Base-by-base conservation (phyloP, 2,797 vertebrate species). In the Enteromius argenteus region DNA sequence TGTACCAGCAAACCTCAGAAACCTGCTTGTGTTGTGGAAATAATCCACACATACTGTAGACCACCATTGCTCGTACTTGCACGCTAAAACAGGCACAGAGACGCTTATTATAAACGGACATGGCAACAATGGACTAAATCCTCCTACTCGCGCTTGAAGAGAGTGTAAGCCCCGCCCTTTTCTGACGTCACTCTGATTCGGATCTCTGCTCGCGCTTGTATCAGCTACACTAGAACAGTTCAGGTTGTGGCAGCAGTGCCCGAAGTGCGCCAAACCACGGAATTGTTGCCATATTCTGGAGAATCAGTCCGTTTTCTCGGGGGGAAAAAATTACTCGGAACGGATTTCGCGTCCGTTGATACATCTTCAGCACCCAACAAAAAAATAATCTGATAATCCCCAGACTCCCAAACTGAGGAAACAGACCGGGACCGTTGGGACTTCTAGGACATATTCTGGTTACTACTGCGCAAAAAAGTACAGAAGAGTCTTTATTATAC, bases 131-230 rank as follows among this genome's bases (percentile, higher is more conserved):
- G 17, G 30, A 42, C 14, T 37, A 79, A 37, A 27, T 84, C 73
- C 71, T 67, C 77, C 84, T 82, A 71, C 80, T 79, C 58, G 10
- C 2, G 68, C 56, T 67, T 72, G 58, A 67, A 62, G 76, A 64
- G 27, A 49, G 79, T 21, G 17, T 83, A 93, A 90, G 89, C 93
- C 90, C 94, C 94, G 90, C 93, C 92, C 88, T 19, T n/a, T 19
- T 88, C 51, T 87, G 69, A 91, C 94, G 94, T 95, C 93, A 95
- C 86, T 86, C 78, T 46, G 89, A 91, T 91, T 90, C 90, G 78
- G 90, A 92, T 93, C 91, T 89, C 89, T 90, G 87, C 89, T 91
- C 88, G 84, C 83, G 90, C 86, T 85, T 87, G 85, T 89, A 90
- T 90, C 91, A 84, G 91, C 85, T 89, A 32, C 91, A 85, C 89